Evolutionary conservation across 2,888 invertebrate genomes (phyloP).

Genomic region (Melinopterus prodromus): DNA sequence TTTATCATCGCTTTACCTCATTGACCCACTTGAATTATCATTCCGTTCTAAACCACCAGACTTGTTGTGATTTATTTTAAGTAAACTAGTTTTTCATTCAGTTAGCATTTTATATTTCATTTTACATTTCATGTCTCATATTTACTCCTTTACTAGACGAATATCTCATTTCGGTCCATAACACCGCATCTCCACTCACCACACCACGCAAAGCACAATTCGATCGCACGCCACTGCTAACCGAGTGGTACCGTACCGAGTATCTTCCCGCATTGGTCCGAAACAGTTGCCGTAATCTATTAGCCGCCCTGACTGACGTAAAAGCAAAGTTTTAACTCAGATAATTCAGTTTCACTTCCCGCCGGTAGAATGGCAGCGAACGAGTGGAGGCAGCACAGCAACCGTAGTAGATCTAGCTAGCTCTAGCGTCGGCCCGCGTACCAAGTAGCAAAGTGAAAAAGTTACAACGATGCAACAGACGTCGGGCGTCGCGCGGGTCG

Average conservation of each 20-base stretch:
- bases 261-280: slow-evolving; percentile 11
- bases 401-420: slow-evolving; percentile 30
- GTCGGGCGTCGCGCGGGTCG: background rate
- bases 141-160: background rate
- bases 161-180: background rate
- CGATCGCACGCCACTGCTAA: background rate
- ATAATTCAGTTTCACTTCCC: slow-evolving; percentile 47
- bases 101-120: background rate
- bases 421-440: slow-evolving; percentile 18
- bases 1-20: too few species aligned
- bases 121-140: too few species aligned
- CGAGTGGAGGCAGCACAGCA: background rate
- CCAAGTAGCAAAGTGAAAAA: slow-evolving; percentile 37
- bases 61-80: too few species aligned
- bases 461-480: slow-evolving; percentile 32
- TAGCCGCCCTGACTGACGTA: slow-evolving; percentile 41
- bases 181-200: background rate
- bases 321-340: slow-evolving; percentile 44
- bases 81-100: background rate
- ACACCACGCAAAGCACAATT: background rate
- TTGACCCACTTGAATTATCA: too few species aligned
- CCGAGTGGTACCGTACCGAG: background rate
- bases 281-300: slow-evolving; percentile 44
- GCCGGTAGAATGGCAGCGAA: background rate
- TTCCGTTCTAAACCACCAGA: too few species aligned